Conservation (phyloP, 2,113 vertebrate species). For the Pseudonaja textilis region DNA sequence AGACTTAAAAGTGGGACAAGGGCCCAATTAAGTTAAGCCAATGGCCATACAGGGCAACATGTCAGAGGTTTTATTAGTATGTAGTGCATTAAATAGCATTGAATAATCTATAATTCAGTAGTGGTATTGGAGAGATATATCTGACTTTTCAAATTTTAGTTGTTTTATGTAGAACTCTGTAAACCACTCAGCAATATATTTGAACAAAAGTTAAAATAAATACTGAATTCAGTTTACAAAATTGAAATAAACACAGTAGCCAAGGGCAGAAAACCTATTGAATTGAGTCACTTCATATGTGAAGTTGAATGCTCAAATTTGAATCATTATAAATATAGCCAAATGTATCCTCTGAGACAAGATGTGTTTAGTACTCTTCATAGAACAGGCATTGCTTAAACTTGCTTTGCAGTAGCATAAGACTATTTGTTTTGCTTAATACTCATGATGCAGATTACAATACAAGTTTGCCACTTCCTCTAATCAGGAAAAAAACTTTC, state of each 20-base stretch:
- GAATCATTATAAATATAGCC: background rate
- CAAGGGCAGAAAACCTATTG: background rate
- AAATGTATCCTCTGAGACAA: background rate
- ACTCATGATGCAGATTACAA: background rate
- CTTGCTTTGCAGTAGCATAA: background rate
- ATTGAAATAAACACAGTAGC: background rate
- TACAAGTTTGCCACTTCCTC: background rate
- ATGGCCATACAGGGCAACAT: background rate
- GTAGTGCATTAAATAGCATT: background rate
- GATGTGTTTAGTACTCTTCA: background rate
- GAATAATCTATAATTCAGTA: background rate
- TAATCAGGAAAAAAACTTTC: constrained; percentile 10
- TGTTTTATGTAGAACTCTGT: background rate
- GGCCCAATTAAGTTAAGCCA: background rate
- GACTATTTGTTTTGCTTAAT: background rate
- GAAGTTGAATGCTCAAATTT: background rate
- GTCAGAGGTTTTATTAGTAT: background rate
- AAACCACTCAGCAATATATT: background rate
- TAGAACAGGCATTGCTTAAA: constrained; percentile 1
- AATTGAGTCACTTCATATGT: background rate
- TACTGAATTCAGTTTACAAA: background rate
- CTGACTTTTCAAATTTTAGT: background rate
- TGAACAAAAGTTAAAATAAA: background rate
- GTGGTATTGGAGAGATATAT: background rate
- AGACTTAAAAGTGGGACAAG: background rate